These are phyloP conservation scores for Cochlearius cochlearius DNA, from an alignment of 2,113 vertebrate genomes.

Conservation along the genomic window DNA sequence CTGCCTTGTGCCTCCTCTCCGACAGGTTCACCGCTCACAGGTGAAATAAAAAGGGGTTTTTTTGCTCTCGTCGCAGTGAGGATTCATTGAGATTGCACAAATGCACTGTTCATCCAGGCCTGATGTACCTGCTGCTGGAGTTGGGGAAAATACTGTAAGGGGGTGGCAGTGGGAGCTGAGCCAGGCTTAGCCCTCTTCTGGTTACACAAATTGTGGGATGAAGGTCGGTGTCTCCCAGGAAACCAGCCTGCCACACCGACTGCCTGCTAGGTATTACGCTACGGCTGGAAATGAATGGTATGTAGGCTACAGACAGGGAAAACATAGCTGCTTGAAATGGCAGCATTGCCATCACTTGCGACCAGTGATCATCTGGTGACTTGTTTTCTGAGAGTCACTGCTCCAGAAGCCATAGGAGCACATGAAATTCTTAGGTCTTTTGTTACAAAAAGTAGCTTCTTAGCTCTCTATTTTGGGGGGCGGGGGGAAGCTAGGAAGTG, in stretches of 20 bases:
- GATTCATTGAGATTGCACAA: not conserved
- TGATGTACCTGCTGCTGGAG: not conserved
- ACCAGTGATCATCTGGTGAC: not conserved
- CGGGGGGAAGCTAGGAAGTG: not conserved
- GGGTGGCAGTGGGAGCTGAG: not conserved
- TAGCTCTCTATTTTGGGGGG: not conserved
- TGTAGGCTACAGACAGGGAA: not conserved
- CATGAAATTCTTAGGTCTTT: not conserved
- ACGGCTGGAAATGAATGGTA: not conserved
- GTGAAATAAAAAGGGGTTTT: not conserved
- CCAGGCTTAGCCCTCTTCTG: not conserved
- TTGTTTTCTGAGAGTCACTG: not conserved
- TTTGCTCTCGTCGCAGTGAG: accelerated
- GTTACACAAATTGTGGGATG: not conserved
- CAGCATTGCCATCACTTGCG: not conserved
- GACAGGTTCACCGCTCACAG: not conserved
- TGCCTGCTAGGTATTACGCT: not conserved
- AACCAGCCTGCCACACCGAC: not conserved
- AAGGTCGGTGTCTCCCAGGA: not conserved
- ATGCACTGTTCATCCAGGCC: not conserved
- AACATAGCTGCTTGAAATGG: not conserved
- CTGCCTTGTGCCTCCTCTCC: not conserved
- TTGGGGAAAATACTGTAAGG: not conserved
- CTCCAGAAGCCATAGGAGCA: not conserved
- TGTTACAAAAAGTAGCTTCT: not conserved